Conservation (phyloP, 2,888 invertebrate species). For the Leptura quadrifasciata region DNA sequence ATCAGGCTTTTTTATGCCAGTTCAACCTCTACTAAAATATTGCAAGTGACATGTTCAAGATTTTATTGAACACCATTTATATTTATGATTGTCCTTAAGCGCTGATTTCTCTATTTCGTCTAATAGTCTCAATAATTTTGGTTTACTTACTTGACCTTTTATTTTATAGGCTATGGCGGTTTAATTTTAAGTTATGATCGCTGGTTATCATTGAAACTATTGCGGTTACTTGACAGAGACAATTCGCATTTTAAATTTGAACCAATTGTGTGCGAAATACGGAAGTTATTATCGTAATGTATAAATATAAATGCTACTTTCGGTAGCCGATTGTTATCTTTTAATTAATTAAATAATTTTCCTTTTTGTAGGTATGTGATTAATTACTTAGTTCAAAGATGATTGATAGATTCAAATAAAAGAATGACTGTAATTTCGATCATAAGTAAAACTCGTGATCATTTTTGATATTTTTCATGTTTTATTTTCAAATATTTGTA, state of each 20-base stretch:
- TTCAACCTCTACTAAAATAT: slow-evolving; percentile 19
- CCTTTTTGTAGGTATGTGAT: neutral
- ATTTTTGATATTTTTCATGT: too few species aligned
- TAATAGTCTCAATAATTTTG: slow-evolving; percentile 11
- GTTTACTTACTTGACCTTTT: slow-evolving; percentile 40
- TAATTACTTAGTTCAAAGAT: neutral
- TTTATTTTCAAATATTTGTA: too few species aligned
- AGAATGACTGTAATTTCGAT: neutral
- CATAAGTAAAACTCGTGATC: neutral
- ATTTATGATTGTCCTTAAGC: slow-evolving; percentile 32
- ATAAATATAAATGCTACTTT: slow-evolving; percentile 26
- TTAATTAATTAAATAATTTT: slow-evolving; percentile 24
- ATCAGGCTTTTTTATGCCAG: slow-evolving; percentile 28
- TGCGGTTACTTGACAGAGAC: neutral
- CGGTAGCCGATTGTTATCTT: slow-evolving; percentile 8
- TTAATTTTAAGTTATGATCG: slow-evolving; percentile 30
- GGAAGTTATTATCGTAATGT: slow-evolving; percentile 30
- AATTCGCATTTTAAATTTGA: slow-evolving; percentile 11
- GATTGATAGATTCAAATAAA: neutral
- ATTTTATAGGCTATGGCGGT: slow-evolving; percentile 19
- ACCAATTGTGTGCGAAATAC: slow-evolving; percentile 12
- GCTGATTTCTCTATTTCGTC: slow-evolving; percentile 35
- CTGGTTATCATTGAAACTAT: slow-evolving; percentile 45
- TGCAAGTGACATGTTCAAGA: slow-evolving; percentile 38
- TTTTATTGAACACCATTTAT: slow-evolving; percentile 19